Evolutionary conservation across 2,888 invertebrate species (phyloP), one percentile per base, ranked within the genome.

Genomic region (Stenichneumon culpator): DNA sequence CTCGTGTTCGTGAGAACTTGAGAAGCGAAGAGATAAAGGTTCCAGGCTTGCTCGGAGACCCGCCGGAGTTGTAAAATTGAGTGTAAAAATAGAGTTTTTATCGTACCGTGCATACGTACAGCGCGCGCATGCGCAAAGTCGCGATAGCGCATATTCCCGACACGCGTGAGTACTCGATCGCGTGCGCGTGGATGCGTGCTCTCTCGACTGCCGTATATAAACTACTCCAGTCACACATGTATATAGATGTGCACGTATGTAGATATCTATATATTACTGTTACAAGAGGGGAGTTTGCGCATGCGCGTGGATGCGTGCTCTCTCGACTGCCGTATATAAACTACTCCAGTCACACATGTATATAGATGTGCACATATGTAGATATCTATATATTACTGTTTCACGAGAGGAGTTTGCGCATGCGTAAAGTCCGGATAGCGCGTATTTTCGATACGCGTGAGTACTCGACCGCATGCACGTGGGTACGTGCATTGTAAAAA

Each of bases 131-230:
- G 70, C 57, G 32, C n/a, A 16, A 47, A 73, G 44, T 74, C 68
- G 14, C 52, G 73, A 73, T 80, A 67, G 67, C 32, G 22, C 73
- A 67, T 67, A 72, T 47, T 32, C 73, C 11, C 74, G 57, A 74
- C 67, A 68, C 63, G 70, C 70, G 79, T 70, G 74, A 81, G 68
- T 73, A 73, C 80, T 57, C 80, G 74, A 81, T 82, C 77, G 63
- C 77, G 28, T 60, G 74, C 47, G 50, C 67, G 44, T 68, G 63
- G 54, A 57, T 60, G 74, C 68, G 68, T 74, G 54, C 74, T 74
- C 54, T n/a, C 47, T 11, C 50, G 47, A 39, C 47, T 9, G 36
- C 67, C 44, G 14, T 54, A 32, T 67, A 57, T 11, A 47, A 28
- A 39, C 25, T 19, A 57, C 22, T n/a, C 14, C 32, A 25, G 25